Evolutionary conservation across 2,113 vertebrate species (phyloP).

Genomic region (Recurvirostra avosetta): DNA sequence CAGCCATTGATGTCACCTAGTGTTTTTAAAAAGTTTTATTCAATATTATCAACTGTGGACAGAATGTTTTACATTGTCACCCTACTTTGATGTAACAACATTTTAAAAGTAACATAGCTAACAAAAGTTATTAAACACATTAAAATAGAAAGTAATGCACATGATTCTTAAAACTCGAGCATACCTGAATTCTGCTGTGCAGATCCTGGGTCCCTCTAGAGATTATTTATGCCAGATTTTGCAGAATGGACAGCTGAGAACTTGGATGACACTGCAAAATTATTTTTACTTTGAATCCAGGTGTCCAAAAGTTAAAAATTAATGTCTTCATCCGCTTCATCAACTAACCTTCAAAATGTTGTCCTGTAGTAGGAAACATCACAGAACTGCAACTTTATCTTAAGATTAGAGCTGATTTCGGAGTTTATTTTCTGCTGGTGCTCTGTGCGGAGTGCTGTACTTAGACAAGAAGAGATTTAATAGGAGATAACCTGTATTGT

Average conservation of each 20-base stretch:
- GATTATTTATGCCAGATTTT: neutral
- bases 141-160: neutral
- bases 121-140: neutral
- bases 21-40: neutral
- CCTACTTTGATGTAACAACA: neutral
- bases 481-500: neutral
- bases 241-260: neutral
- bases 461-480: conserved; percentile 5
- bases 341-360: neutral
- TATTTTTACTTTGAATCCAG: neutral
- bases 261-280: neutral
- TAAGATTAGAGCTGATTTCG: neutral
- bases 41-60: neutral
- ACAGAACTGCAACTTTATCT: neutral
- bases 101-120: neutral
- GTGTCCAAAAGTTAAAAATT: neutral
- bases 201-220: neutral
- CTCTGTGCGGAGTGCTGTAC: neutral
- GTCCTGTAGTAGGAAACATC: neutral
- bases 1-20: neutral
- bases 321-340: neutral
- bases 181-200: conserved; percentile 26
- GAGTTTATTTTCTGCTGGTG: neutral
- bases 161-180: neutral
- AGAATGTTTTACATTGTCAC: neutral